These are phyloP conservation scores for Sigmodon hispidus DNA, from an alignment of 2,113 vertebrate species.

Conservation along the genomic window DNA sequence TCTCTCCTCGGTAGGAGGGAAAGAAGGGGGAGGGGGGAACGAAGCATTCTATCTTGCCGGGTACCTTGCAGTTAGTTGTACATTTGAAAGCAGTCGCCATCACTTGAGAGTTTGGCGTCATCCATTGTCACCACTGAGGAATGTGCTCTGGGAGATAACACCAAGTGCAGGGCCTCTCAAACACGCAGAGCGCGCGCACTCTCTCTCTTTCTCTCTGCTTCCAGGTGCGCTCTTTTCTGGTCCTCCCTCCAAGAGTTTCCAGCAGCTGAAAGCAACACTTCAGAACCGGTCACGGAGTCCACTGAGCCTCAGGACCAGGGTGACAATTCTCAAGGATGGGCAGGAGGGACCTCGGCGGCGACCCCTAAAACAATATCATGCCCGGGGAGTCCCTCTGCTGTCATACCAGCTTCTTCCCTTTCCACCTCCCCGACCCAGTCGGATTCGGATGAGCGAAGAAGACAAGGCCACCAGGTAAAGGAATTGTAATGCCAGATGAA, in stretches of 20 bases:
- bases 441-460: slow-evolving; percentile 85
- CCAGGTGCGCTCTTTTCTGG: not conserved
- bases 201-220: not conserved
- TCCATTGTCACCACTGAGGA: slow-evolving; percentile 73
- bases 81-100: slow-evolving; percentile 78
- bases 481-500: slow-evolving; percentile 20
- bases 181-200: slow-evolving; percentile 48
- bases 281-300: slow-evolving; percentile 46
- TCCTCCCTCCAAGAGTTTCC: fast-evolving
- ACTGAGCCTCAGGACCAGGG: slow-evolving; percentile 50
- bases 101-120: slow-evolving; percentile 69
- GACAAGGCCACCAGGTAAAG: slow-evolving; percentile 81
- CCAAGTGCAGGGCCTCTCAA: slow-evolving; percentile 1
- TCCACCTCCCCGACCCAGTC: slow-evolving; percentile 86
- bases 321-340: slow-evolving; percentile 82
- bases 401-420: slow-evolving; percentile 79
- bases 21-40: slow-evolving; percentile 71
- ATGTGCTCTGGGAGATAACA: slow-evolving; percentile 65
- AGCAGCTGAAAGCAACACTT: slow-evolving; percentile 28
- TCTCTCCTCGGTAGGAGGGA: slow-evolving; percentile 73
- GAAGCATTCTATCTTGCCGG: slow-evolving; percentile 42
- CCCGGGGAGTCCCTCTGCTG: slow-evolving; percentile 80
- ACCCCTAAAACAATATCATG: slow-evolving; percentile 87
- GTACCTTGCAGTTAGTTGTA: slow-evolving; percentile 67
- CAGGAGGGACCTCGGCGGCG: slow-evolving; percentile 81